Conservation (phyloP, 2,888 invertebrate genomes). For the Melolontha melolontha region DNA sequence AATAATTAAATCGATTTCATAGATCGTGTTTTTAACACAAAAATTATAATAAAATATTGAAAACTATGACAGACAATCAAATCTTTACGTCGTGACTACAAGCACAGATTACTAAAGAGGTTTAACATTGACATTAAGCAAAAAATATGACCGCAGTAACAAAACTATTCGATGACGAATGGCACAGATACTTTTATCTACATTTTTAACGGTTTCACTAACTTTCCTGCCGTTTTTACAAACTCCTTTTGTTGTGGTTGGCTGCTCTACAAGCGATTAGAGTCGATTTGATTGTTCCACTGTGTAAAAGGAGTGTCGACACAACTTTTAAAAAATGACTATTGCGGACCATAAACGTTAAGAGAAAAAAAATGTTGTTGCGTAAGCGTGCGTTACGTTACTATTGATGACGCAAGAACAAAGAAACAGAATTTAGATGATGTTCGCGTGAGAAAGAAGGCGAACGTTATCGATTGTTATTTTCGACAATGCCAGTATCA, state of each 20-base stretch:
- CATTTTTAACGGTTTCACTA: constrained; percentile 18
- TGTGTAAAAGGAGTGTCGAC: constrained; percentile 28
- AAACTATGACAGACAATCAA: no score
- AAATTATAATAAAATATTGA: no score
- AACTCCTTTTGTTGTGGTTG: constrained; percentile 5
- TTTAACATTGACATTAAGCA: constrained; percentile 15
- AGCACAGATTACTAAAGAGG: constrained; percentile 8
- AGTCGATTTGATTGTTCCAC: constrained; percentile 11
- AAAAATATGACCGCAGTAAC: constrained; percentile 1
- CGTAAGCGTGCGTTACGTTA: constrained; percentile 15
- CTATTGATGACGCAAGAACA: constrained; percentile 18
- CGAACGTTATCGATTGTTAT: no score
- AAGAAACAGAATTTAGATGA: constrained; percentile 15
- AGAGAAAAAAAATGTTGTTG: constrained; percentile 1
- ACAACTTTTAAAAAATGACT: constrained; percentile 17
- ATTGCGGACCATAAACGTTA: neutral
- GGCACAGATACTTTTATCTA: constrained; percentile 9
- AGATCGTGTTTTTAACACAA: no score
- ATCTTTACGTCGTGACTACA: neutral
- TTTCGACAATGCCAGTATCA: no score
- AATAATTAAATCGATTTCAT: no score
- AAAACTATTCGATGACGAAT: neutral
- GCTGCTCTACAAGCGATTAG: constrained; percentile 6
- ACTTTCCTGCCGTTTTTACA: constrained; percentile 11
- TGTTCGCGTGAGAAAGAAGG: constrained; percentile 2